Conservation (phyloP, 2,113 vertebrate genomes). For the Furnarius figulus region DNA sequence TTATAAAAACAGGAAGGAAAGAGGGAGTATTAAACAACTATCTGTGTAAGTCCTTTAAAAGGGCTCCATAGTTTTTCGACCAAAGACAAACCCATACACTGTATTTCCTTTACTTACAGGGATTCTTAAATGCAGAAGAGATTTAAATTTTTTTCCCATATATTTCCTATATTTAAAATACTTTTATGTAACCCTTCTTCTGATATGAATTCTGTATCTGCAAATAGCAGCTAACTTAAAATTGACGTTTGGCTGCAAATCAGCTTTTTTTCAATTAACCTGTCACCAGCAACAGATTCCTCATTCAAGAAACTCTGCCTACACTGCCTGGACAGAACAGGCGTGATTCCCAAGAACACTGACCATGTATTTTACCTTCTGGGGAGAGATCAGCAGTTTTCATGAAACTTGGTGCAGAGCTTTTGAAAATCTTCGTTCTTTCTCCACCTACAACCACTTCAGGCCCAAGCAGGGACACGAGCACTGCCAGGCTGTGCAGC, state of each 20-base stretch:
- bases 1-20: not conserved
- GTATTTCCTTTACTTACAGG: not conserved
- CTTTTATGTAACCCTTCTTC: not conserved
- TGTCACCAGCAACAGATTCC: not conserved
- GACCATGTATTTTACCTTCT: conserved; percentile 80
- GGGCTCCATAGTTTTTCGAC: not conserved
- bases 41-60: not conserved
- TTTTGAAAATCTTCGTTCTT: conserved; percentile 94
- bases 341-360: not conserved
- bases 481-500: conserved; percentile 88
- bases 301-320: not conserved
- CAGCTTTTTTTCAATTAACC: not conserved
- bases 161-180: not conserved
- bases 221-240: not conserved
- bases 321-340: not conserved
- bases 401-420: conserved; percentile 90
- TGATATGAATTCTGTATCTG: not conserved
- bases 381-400: conserved; percentile 87
- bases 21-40: not conserved
- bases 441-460: conserved; percentile 95
- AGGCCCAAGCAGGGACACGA: conserved; percentile 93
- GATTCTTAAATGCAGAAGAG: not conserved
- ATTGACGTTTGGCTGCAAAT: not conserved
- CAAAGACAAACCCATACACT: not conserved
- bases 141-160: not conserved